A percentile compares a stretch with the other conserved stretches of the same genome.
These are phyloP conservation scores for Scolanthus callimorphus DNA, from an alignment of 92 coral and sea anemone genomes.

Conservation along the genomic window DNA sequence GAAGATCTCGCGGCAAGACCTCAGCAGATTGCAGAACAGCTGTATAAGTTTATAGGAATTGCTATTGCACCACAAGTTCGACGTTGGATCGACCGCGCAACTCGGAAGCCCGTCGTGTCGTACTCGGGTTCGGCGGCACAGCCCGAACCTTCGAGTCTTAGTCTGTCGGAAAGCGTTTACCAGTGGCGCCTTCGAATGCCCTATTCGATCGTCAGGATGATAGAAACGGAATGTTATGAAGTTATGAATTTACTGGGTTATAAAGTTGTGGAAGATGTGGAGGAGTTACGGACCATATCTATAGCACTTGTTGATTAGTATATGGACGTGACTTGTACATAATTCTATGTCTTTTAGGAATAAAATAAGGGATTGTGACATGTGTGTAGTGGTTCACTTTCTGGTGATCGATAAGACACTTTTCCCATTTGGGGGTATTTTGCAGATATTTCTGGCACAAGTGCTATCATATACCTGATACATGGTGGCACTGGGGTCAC, in stretches of 20 bases:
- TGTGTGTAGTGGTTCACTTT: too few relatives aligned
- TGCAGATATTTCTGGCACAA: too few relatives aligned
- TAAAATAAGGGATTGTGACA: too few relatives aligned
- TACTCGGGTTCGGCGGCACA: conserved; percentile 29
- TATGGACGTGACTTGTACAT: too few relatives aligned
- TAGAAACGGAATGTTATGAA: conserved; percentile 80
- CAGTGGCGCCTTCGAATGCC: conserved; percentile 73
- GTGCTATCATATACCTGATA: too few relatives aligned
- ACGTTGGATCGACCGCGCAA: conserved; percentile 67
- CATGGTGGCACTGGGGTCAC: too few relatives aligned
- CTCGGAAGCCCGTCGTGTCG: conserved; percentile 37
- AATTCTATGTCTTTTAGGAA: too few relatives aligned
- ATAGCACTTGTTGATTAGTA: conserved; percentile 57
- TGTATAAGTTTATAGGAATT: conserved; percentile 74
- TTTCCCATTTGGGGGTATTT: too few relatives aligned
- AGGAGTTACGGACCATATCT: conserved; percentile 60
- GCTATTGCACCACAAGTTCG: conserved; percentile 61
- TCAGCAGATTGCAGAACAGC: conserved; percentile 75
- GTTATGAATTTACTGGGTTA: conserved; percentile 83
- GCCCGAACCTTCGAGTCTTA: background rate
- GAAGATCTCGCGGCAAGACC: conserved; percentile 84
- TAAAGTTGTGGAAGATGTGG: conserved; percentile 76
- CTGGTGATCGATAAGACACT: too few relatives aligned
- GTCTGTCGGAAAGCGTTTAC: conserved; percentile 17
- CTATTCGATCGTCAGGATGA: conserved; percentile 68